Base-by-base conservation (phyloP, 1,140 invertebrate species). In the Zaprionus gabonicus region DNA sequence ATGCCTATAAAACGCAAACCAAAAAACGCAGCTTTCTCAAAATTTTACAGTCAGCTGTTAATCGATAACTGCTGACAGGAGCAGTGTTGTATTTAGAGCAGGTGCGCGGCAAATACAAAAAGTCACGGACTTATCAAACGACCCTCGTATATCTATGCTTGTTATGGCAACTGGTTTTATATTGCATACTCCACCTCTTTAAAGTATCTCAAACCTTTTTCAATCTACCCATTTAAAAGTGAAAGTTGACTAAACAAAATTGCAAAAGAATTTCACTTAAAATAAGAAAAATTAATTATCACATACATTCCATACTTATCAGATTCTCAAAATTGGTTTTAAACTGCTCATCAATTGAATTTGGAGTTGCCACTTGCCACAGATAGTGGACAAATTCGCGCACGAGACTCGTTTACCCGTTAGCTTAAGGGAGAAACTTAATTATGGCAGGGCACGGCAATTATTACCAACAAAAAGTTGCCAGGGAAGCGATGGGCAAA, bases 401-500 rank as follows among this genome's bases (percentile, higher is more conserved):
- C 41, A 17, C 7, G n/a, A 17, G 41, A 46, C n/a, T 46, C 41
- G 41, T 46, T 46, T 46, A 46, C 41, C n/a, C 41, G 41, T 46
- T 46, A 46, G 41, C 41, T 44, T 44, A 44, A 44, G 41, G 15
- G 41, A 7, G 2, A 17, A 44, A 44, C 41, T 44, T 44, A 44
- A 44, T 44, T 44, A 44, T 44, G n/a, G n/a, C 15, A 41, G 38
- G 38, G 38, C 38, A 41, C 38, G 38, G 15, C 41, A 46, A 46
- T 46, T 17, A 46, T 46, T 17, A 31, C 27, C 53, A 51, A 23
- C 46, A 25, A 51, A 23, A 56, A 56, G 7, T n/a, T 51, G 49
- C 7, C 46, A 49, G 7, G 6, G 23, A 2, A 49, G 49, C 17
- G 49, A 28, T 10, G 13, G 53, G 23, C 3, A 28, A 6, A 13